A percentile compares a stretch with the other conserved stretches of the same genome.
Conservation (phyloP, 2,113 vertebrate species). For the Gymnobelideus leadbeateri region DNA sequence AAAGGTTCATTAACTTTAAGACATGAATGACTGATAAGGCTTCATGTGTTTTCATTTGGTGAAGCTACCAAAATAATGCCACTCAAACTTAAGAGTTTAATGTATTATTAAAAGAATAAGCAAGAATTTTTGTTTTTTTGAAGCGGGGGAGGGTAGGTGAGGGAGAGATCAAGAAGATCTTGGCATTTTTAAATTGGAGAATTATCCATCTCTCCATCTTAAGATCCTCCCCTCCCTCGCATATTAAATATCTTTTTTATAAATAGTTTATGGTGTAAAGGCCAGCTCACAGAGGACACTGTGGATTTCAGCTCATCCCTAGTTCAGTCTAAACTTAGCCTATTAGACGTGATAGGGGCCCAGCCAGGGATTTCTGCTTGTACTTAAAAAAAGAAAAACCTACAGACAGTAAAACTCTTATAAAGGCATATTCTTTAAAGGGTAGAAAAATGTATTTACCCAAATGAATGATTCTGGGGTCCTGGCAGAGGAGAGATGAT, state of each 20-base stretch:
- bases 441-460: neutral
- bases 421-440: neutral
- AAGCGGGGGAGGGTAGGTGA: too few relatives aligned
- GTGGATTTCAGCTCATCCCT: neutral
- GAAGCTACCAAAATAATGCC: neutral
- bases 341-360: neutral
- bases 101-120: neutral
- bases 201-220: neutral
- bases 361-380: neutral
- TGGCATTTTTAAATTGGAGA: neutral
- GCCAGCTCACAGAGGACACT: conserved; percentile 11
- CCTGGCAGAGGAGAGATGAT: neutral
- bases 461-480: neutral
- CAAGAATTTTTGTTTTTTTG: neutral
- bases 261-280: conserved; percentile 19
- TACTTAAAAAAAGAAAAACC: conserved; percentile 11
- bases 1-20: neutral
- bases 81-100: neutral
- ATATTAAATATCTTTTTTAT: conserved; percentile 32
- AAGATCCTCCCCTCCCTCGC: neutral
- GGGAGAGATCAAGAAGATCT: neutral
- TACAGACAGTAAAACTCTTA: neutral
- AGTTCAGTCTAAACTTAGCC: conserved; percentile 58
- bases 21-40: neutral
- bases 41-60: neutral